A percentile compares a stretch with the other conserved stretches of the same genome.
phyloP scores from a whole-genome alignment of 1,140 invertebrate species.

The Drosophila sproati region DNA sequence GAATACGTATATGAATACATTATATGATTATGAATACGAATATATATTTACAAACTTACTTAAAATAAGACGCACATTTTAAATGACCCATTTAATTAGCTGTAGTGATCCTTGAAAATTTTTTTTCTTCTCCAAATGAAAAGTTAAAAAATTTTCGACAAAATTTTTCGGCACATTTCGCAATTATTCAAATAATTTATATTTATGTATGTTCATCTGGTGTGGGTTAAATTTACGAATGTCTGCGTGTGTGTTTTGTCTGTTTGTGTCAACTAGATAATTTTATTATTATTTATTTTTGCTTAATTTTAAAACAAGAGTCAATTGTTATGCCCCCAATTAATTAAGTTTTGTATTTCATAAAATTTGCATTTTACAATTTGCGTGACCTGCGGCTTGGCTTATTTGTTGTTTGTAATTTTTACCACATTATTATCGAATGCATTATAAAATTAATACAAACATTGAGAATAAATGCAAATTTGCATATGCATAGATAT shows the following conservation, averaged over 20 bases:
- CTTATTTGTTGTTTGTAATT: constrained; percentile 26
- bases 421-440: constrained; percentile 43
- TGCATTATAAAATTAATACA: constrained; percentile 34
- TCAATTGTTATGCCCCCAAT: constrained; percentile 69
- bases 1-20: constrained; percentile 38
- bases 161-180: constrained; percentile 5
- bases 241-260: not conserved
- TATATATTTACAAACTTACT: constrained; percentile 7
- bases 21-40: constrained; percentile 2
- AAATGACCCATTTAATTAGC: constrained; percentile 26
- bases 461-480: not conserved
- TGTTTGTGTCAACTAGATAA: constrained; percentile 41
- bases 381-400: constrained; percentile 32
- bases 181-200: constrained; percentile 37
- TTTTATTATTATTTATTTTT: constrained; percentile 53
- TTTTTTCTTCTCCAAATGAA: constrained; percentile 62
- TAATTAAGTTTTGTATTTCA: constrained; percentile 47
- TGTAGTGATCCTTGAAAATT: constrained; percentile 68
- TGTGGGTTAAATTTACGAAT: constrained; percentile 50
- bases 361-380: constrained; percentile 48
- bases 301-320: constrained; percentile 46
- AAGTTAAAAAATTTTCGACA: constrained; percentile 77
- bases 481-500: constrained; percentile 14
- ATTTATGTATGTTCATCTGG: constrained; percentile 41
- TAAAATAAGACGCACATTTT: constrained; percentile 12